phyloP scores from a whole-genome alignment of 2,888 invertebrate genomes.

The Temnothorax ravouxi region DNA sequence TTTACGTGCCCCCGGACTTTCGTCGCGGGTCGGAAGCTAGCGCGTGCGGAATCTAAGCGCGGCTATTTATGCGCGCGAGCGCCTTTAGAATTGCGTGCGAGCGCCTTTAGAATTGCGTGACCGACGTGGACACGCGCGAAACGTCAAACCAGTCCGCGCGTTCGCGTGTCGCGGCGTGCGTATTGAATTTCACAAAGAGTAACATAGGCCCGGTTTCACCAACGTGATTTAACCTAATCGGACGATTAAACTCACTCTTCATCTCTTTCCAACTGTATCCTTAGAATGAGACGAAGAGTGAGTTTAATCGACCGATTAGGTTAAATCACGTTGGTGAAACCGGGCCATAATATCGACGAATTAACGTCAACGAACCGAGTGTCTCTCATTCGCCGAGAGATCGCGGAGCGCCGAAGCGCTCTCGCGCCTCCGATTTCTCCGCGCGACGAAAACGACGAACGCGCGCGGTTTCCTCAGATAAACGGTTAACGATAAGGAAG shows the following conservation, averaged over 20 bases:
- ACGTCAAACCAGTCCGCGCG: not conserved
- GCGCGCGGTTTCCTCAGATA: too few species aligned
- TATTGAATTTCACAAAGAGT: conserved; percentile 24
- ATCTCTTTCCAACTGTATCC: too few species aligned
- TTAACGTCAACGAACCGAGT: conserved; percentile 3
- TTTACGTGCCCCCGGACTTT: not conserved
- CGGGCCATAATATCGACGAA: conserved; percentile 15
- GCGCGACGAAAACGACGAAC: not conserved
- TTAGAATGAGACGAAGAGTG: too few species aligned
- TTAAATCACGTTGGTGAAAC: too few species aligned
- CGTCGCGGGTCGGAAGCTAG: not conserved
- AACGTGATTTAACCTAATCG: too few species aligned
- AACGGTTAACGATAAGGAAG: conserved; percentile 5
- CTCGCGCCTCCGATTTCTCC: not conserved
- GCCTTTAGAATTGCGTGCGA: conserved; percentile 72
- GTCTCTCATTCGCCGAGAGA: not conserved
- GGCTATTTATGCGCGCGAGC: conserved; percentile 73
- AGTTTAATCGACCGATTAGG: too few species aligned
- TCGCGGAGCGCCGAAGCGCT: not conserved
- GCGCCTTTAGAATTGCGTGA: conserved; percentile 74
- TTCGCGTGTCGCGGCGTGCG: not conserved
- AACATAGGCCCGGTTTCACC: too few species aligned
- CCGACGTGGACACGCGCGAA: conserved; percentile 53
- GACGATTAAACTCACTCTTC: too few species aligned
- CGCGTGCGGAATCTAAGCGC: conserved; percentile 58